Conservation (phyloP, 2,888 invertebrate species). For the Nomada lathburiana region DNA sequence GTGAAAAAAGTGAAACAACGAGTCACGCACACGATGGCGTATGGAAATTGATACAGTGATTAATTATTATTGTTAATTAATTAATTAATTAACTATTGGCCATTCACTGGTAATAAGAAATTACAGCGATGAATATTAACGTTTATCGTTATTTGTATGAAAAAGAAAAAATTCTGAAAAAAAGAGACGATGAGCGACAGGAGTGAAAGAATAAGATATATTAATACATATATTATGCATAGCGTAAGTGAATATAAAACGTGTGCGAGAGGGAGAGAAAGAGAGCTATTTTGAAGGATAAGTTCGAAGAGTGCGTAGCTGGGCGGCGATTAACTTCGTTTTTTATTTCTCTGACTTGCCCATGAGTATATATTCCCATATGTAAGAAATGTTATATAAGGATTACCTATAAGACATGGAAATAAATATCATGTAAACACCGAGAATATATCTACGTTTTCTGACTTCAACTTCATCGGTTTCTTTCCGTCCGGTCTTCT, state of each 20-base stretch:
- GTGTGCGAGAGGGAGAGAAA: slow-evolving; percentile 35
- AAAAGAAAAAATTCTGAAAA: slow-evolving; percentile 64
- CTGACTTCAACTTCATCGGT: background rate
- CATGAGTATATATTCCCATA: slow-evolving; percentile 75
- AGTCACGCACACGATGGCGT: slow-evolving; percentile 61
- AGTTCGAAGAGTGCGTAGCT: slow-evolving; percentile 52
- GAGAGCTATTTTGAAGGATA: slow-evolving; percentile 66
- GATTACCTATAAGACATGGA: slow-evolving; percentile 75
- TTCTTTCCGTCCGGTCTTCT: background rate
- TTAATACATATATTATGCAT: slow-evolving; percentile 7
- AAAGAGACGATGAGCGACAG: slow-evolving; percentile 5
- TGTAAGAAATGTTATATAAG: slow-evolving; percentile 76
- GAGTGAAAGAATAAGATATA: slow-evolving; percentile 44
- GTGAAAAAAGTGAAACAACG: slow-evolving; percentile 27
- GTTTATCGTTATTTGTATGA: slow-evolving; percentile 75
- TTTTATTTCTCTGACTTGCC: slow-evolving; percentile 78
- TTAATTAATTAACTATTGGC: slow-evolving; percentile 61
- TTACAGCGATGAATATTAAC: slow-evolving; percentile 64
- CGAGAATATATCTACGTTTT: slow-evolving; percentile 52
- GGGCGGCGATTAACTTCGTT: slow-evolving; percentile 75
- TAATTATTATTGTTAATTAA: slow-evolving; percentile 36
- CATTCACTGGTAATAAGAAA: slow-evolving; percentile 66
- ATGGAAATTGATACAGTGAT: slow-evolving; percentile 45
- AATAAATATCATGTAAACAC: slow-evolving; percentile 80
- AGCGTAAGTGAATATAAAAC: slow-evolving; percentile 15